Conservation (phyloP, 2,888 invertebrate species). For the Agonopterix alstromeriana region DNA sequence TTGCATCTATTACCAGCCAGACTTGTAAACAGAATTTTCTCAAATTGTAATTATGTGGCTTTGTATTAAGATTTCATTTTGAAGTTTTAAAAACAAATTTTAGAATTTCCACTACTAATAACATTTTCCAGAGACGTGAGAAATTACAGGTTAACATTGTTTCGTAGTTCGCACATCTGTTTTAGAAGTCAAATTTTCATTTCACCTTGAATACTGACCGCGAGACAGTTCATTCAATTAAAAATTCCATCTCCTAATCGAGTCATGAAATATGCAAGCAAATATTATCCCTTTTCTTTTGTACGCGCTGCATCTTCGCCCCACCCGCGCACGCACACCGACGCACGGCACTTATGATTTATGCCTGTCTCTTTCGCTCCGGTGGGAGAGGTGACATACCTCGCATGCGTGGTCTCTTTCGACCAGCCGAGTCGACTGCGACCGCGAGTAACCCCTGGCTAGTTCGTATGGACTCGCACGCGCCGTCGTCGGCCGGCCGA, state of each 20-base stretch:
- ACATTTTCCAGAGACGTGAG: too few relatives aligned
- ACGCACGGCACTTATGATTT: conserved; percentile 67
- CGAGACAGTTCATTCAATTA: conserved; percentile 68
- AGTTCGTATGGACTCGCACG: conserved; percentile 73
- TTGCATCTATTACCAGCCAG: background rate
- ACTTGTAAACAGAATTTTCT: too few relatives aligned
- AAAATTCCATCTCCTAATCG: conserved; percentile 77
- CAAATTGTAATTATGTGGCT: too few relatives aligned
- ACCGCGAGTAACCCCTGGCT: conserved; percentile 77
- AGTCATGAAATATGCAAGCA: conserved; percentile 77
- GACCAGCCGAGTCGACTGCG: conserved; percentile 63
- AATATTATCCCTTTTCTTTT: conserved; percentile 77
- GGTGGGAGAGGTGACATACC: conserved; percentile 28
- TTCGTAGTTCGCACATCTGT: background rate
- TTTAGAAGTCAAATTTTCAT: background rate
- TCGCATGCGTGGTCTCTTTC: conserved; percentile 56
- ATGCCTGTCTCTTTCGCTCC: conserved; percentile 51
- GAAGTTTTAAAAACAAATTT: too few relatives aligned
- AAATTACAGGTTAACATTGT: too few relatives aligned
- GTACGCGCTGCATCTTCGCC: conserved; percentile 74
- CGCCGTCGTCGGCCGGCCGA: conserved; percentile 70
- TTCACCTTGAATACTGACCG: conserved; percentile 46
- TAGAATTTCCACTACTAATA: too few relatives aligned
- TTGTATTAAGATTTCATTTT: too few relatives aligned
- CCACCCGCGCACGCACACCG: conserved; percentile 76